Conservation (phyloP, 1,140 invertebrate genomes). For the Hylyphantes graminicola region DNA sequence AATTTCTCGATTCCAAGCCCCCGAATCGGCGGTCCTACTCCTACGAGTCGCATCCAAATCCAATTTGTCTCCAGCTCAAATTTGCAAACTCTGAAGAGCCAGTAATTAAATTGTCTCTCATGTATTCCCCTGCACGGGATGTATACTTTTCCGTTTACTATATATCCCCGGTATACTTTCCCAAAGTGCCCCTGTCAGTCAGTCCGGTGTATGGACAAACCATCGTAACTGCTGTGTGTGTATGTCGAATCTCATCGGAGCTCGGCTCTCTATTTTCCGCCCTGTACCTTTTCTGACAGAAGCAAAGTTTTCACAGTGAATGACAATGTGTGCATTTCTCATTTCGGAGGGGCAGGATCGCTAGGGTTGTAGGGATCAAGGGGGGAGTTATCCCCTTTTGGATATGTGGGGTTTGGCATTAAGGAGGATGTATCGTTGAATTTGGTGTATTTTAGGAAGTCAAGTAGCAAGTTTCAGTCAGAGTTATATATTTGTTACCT, state of each 20-base stretch:
- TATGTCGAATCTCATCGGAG: background rate
- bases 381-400: too few relatives aligned
- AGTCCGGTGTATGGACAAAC: conserved; percentile 32
- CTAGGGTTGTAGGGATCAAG: conserved; percentile 31
- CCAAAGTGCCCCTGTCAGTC: background rate
- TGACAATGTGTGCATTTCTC: conserved; percentile 55
- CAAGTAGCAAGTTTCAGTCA: too few relatives aligned
- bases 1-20: too few relatives aligned
- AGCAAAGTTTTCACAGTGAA: conserved; percentile 58
- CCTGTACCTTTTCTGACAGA: background rate
- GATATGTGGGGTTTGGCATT: too few relatives aligned
- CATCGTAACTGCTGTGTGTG: conserved; percentile 33
- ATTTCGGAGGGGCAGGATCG: conserved; percentile 28
- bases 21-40: too few relatives aligned
- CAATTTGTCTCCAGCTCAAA: conserved; percentile 59
- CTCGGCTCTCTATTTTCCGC: conserved; percentile 12
- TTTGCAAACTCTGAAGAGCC: conserved; percentile 59
- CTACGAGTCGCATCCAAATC: conserved; percentile 25
- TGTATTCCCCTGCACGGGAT: conserved; percentile 8
- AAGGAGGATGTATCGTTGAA: too few relatives aligned
- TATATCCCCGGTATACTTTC: conserved; percentile 17
- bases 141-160: conserved; percentile 13
- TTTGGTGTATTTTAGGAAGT: too few relatives aligned
- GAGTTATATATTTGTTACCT: too few relatives aligned
- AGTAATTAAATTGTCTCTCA: conserved; percentile 57